Evolutionary conservation across 2,113 vertebrate genomes (phyloP).

Genomic region (Gnathonemus echidnorhynchus): DNA sequence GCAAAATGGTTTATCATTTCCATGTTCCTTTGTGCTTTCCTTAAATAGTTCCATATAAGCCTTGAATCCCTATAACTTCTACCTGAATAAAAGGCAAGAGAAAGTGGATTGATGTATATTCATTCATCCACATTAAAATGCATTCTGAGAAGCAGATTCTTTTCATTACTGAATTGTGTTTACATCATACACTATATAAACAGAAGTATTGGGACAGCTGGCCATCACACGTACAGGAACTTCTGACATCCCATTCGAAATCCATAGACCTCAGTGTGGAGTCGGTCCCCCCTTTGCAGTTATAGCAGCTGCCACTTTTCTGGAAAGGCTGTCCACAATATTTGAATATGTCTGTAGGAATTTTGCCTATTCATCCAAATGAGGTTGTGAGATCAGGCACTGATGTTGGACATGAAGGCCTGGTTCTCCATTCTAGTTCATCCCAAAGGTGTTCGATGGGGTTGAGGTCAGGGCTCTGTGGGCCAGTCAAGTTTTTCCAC

Average conservation of each 20-base stretch:
- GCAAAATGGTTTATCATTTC: not conserved
- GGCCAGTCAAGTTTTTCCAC: not conserved
- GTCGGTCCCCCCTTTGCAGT: not conserved
- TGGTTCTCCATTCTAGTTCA: not conserved
- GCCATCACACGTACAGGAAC: not conserved
- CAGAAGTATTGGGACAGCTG: not conserved
- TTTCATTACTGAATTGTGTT: not conserved
- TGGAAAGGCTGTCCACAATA: not conserved
- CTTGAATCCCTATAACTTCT: not conserved
- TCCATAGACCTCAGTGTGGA: not conserved
- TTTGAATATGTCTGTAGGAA: not conserved
- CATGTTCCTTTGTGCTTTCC: not conserved
- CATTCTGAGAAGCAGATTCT: not conserved
- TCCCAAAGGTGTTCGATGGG: not conserved
- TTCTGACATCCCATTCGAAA: not conserved
- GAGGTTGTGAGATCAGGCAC: not conserved
- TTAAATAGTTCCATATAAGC: not conserved
- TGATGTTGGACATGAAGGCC: not conserved
- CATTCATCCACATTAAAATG: not conserved
- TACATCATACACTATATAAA: not conserved
- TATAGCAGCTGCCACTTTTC: not conserved
- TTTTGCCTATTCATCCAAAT: not conserved
- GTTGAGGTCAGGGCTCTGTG: not conserved
- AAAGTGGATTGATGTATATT: not conserved
- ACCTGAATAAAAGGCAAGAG: not conserved